Evolutionary conservation across 1,140 invertebrate species (phyloP), one percentile per base, ranked within the genome.

Genomic region (Zaprionus ornatus): DNA sequence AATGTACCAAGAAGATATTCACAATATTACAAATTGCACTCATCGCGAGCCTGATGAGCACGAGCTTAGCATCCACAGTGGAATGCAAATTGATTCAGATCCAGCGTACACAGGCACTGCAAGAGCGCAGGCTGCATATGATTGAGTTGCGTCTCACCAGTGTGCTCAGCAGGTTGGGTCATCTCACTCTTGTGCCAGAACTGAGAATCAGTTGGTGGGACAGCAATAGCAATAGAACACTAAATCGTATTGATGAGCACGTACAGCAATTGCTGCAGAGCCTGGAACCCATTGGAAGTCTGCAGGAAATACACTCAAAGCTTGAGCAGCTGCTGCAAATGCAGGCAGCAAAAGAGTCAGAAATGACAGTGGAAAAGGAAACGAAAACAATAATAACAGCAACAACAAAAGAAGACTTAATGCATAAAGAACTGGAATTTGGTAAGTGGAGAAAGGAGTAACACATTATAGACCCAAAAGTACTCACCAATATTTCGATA

Each of bases 101-200:
- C n/a, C 76, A 74, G 13, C 68, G 54, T 7, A 52, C 68, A 4
- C 74, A 85, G 55, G 78, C 74, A 12, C 50, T 62, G 13, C 77
- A 91, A 17, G 57, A 86, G 3, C 66, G 78, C 6, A 91, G 69
- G 60, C 57, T 92, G 0, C 57, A 61, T 0, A 55, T 32, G 13
- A n/a, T 91, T 25, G 86, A 92, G 5, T 71, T 80, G 2, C 88
- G 78, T 52, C 55, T 92, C 0, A 78, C 81, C 55, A 83, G 73
- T 15, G 76, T 91, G 13, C 50, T 91, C 2, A 80, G 84, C 56
- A 91, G 79, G 63, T 62, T 92, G 27, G 50, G 84, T 0, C 70
- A 65, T 27, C 54, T 90, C 0, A 52, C 64, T 7, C 71, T 90
- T 21, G 29, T 17, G 4, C 6, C 59, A 59, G 13, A 60, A 52